Evolutionary conservation across 2,888 invertebrate species (phyloP).

Genomic region (Rhagonycha fulva): DNA sequence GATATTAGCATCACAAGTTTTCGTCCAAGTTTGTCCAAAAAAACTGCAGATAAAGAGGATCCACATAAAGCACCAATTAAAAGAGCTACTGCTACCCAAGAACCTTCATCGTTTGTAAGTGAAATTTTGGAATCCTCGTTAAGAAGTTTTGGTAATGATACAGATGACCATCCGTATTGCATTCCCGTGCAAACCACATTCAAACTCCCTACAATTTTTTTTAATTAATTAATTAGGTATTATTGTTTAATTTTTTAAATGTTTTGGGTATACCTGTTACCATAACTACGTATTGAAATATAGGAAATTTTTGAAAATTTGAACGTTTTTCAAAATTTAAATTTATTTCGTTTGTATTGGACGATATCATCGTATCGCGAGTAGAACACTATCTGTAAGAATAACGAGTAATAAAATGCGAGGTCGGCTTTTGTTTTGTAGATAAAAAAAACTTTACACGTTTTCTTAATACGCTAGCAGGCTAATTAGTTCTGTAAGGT

Average conservation of each 20-base stretch:
- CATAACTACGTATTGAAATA: neutral
- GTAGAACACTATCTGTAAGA: too few relatives aligned
- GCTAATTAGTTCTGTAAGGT: too few relatives aligned
- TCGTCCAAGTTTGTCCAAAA: conserved; percentile 69
- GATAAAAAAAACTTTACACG: too few relatives aligned
- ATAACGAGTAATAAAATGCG: too few relatives aligned
- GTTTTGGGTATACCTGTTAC: neutral
- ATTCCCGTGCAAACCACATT: conserved; percentile 48
- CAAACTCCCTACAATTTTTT: conserved; percentile 42
- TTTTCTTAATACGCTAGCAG: too few relatives aligned
- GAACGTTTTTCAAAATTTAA: too few relatives aligned
- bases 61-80: conserved; percentile 67
- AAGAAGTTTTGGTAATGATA: conserved; percentile 60
- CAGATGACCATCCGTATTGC: conserved; percentile 64
- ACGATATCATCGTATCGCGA: too few relatives aligned
- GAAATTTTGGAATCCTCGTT: conserved; percentile 54
- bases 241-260: neutral
- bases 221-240: too few relatives aligned
- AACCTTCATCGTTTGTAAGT: conserved; percentile 58
- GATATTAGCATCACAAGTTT: conserved; percentile 65
- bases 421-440: too few relatives aligned
- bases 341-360: too few relatives aligned
- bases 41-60: conserved; percentile 63
- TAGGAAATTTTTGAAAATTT: neutral
- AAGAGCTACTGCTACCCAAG: conserved; percentile 68